Base-by-base conservation (phyloP, 2,113 vertebrate genomes). In the Himantopus leucocephalus region DNA sequence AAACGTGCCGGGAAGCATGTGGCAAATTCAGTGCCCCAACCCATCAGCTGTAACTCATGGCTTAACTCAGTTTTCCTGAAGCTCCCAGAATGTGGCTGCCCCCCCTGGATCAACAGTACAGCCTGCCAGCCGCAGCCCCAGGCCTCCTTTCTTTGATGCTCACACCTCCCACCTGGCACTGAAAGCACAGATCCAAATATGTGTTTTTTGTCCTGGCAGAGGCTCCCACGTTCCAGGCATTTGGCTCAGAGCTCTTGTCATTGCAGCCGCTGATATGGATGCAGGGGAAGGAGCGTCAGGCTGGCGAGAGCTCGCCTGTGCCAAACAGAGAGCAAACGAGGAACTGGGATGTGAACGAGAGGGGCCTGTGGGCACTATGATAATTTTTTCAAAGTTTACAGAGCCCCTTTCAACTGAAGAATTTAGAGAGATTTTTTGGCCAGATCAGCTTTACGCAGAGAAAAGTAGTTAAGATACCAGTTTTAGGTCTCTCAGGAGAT, bases 161-260 rank as follows among this genome's bases (percentile, higher is more conserved):
- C 86, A 66, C 73, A 94, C 74, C 86, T 95, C 80, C 76, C 77
- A 81, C 56, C 83, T 94, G 96, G 62, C 92, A 87, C 48, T 21
- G 70, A 90, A 59, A 74, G 27, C 85, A 58, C 18, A 56, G 79
- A 81, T 76, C 71, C 94, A 92, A 94, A 94, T 87, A 35, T 18
- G 48, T 43, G 70, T 34, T n/a, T 85, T 85, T 92, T 85, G 58
- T 73, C 70, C 83, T 89, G 73, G 74, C 95, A 91, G 37, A 72
- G 80, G 58, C 32, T 91, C 64, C 43, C 4, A 6, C 34, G 4
- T 9, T 43, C 86, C 80, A 75, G 34, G 86, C 76, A 27, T 72
- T 96, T 94, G 86, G 80, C 80, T 92, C 45, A 29, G 60, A 41
- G 76, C 70, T 84, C 64, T 67, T 75, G 56, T 45, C 76, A 12